Evolutionary conservation across 1,140 invertebrate species (phyloP).

Genomic region (Brachionus sp.): DNA sequence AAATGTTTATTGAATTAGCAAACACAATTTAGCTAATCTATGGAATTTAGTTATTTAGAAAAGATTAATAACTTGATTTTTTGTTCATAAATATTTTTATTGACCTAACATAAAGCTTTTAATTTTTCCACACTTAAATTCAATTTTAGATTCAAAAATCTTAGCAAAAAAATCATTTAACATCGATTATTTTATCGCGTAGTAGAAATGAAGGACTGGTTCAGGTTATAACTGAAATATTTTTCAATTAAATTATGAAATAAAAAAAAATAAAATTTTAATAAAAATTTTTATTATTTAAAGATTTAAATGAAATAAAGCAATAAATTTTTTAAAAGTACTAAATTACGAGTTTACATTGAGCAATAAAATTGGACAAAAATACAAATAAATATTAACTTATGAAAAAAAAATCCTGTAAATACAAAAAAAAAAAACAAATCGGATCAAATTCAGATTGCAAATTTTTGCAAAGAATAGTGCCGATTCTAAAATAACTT

Average conservation of each 20-base stretch:
- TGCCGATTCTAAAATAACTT: background rate
- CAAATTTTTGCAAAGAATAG: background rate
- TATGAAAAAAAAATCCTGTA: background rate
- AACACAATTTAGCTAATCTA: background rate
- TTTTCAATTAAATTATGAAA: too few species aligned
- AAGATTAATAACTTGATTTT: background rate
- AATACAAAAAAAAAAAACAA: background rate
- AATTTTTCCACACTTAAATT: too few species aligned
- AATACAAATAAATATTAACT: constrained; percentile 6
- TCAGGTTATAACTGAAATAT: too few species aligned
- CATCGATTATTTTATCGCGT: too few species aligned
- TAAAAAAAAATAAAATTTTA: background rate
- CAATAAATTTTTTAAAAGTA: background rate
- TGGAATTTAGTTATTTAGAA: background rate
- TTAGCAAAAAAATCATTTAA: too few species aligned
- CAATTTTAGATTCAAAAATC: too few species aligned
- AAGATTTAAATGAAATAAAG: background rate
- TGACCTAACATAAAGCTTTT: too few species aligned
- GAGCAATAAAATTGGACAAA: background rate
- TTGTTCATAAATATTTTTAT: too few species aligned
- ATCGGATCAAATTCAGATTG: background rate
- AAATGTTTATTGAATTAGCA: background rate
- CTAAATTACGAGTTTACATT: background rate
- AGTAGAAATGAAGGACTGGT: too few species aligned
- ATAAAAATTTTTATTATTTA: background rate